A percentile compares a stretch with the other conserved stretches of the same genome.
These are phyloP conservation scores for Prunella strophiata DNA, from an alignment of 2,797 vertebrate species.

Conservation along the genomic window DNA sequence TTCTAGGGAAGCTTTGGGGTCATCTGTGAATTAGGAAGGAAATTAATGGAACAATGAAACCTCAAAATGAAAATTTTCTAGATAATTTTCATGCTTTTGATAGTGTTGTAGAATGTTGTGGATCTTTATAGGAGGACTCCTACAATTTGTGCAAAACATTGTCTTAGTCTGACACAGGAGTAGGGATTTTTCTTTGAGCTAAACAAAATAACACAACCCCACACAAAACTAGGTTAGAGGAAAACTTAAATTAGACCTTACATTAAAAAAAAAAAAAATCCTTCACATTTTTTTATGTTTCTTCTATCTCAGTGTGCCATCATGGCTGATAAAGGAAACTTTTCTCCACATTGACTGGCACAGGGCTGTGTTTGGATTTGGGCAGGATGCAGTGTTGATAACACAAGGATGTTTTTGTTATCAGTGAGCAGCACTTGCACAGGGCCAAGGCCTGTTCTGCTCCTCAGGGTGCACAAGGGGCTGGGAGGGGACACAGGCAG, in stretches of 20 bases:
- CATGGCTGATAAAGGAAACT: neutral
- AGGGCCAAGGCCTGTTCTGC: neutral
- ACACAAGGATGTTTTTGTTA: neutral
- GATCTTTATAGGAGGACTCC: neutral
- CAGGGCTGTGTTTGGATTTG: fast-evolving
- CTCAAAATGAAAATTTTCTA: neutral
- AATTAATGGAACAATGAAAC: neutral
- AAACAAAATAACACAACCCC: neutral
- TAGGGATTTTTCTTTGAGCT: neutral
- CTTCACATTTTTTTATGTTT: neutral
- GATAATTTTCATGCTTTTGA: neutral
- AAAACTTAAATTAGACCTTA: neutral
- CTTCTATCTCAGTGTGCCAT: neutral
- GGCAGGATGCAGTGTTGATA: neutral
- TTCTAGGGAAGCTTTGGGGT: neutral
- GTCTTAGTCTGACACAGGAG: neutral
- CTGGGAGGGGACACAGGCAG: neutral
- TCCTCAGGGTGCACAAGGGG: neutral
- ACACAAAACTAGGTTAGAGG: neutral
- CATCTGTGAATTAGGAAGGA: neutral
- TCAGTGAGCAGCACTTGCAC: neutral
- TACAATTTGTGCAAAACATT: neutral
- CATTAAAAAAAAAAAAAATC: neutral
- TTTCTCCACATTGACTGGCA: neutral
- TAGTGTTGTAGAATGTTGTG: fast-evolving